Evolutionary conservation across 2,113 vertebrate genomes (phyloP).

Genomic region (Anoura caudifer): DNA sequence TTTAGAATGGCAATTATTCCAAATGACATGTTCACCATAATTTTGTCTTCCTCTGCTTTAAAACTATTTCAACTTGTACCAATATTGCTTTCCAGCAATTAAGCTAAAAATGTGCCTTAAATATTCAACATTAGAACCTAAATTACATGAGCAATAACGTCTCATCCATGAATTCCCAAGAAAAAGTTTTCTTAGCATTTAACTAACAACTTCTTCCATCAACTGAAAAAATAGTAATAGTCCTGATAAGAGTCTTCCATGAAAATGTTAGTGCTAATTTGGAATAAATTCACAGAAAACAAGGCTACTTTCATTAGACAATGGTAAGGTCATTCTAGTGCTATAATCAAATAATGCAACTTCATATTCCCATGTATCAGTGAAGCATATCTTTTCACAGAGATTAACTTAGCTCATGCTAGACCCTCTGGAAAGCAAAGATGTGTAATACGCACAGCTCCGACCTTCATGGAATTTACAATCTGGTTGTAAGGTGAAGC

Average conservation of each 20-base stretch:
- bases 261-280: slow-evolving; percentile 29
- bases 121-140: slow-evolving; percentile 27
- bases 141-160: slow-evolving; percentile 12
- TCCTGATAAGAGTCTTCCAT: not conserved
- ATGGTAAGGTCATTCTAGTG: not conserved
- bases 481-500: not conserved
- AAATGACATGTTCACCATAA: slow-evolving; percentile 47
- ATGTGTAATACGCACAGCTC: not conserved
- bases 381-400: not conserved
- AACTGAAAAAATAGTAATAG: slow-evolving; percentile 15
- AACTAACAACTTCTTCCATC: not conserved
- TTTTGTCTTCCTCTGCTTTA: slow-evolving; percentile 43
- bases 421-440: not conserved
- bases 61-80: slow-evolving; percentile 30
- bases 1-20: slow-evolving; percentile 57
- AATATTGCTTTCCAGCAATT: slow-evolving; percentile 41
- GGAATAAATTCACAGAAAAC: not conserved
- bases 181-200: not conserved
- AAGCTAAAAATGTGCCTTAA: slow-evolving; percentile 48
- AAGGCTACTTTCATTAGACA: not conserved
- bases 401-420: not conserved
- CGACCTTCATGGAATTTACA: not conserved
- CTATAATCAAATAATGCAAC: not conserved
- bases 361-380: not conserved
- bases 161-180: slow-evolving; percentile 10